Conservation (phyloP, 1,140 invertebrate genomes). For the Drosophila lini region DNA sequence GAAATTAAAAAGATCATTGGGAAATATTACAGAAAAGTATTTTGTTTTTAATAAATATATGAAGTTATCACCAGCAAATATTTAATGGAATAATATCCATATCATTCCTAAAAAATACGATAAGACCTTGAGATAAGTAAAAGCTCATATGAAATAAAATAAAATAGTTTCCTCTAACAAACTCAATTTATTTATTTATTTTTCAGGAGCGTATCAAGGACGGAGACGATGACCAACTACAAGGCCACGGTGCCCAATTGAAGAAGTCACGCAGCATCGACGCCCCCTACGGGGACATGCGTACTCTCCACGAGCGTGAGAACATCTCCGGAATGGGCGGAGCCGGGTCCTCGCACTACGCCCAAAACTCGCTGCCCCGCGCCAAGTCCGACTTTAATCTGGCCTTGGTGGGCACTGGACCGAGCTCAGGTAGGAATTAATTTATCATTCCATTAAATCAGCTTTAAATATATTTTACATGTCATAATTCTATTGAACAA, state of each 20-base stretch:
- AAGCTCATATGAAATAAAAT: not conserved
- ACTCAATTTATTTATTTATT: not conserved
- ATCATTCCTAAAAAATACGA: not conserved
- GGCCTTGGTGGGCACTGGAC: constrained; percentile 86
- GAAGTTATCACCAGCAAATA: not conserved
- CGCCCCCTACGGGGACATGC: constrained; percentile 92
- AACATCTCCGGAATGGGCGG: constrained; percentile 33
- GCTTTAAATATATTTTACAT: too few species aligned
- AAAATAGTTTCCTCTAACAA: too few species aligned
- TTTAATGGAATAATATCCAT: not conserved
- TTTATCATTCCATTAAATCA: not conserved
- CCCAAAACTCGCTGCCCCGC: constrained; percentile 87
- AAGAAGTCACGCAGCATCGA: constrained; percentile 95
- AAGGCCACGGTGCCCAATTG: constrained; percentile 87
- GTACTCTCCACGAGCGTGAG: constrained; percentile 87
- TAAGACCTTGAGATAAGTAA: too few species aligned
- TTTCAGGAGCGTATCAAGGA: constrained; percentile 84
- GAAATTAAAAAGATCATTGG: not conserved
- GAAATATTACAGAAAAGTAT: not conserved
- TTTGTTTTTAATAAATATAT: not conserved
- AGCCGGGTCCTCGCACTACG: constrained; percentile 76
- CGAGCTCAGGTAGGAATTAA: constrained; percentile 30
- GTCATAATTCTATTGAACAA: not conserved
- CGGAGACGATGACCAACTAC: constrained; percentile 84
- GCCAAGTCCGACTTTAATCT: constrained; percentile 95